phyloP scores from a whole-genome alignment of 2,888 invertebrate genomes.

The Sesamia inferens region DNA sequence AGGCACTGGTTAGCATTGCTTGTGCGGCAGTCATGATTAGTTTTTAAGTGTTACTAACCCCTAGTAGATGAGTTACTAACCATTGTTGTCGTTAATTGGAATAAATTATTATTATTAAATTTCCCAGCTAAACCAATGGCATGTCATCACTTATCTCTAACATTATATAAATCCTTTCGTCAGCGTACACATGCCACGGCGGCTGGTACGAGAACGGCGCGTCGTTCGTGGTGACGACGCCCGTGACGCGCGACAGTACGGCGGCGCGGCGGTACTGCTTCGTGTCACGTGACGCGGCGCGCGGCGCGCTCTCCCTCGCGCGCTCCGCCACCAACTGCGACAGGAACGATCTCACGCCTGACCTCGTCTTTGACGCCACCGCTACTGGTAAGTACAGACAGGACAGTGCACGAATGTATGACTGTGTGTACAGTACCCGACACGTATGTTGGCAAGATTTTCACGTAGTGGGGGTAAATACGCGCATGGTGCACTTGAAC shows the following conservation, averaged over 20 bases:
- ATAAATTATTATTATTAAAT: too few relatives aligned
- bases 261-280: slow-evolving; percentile 94
- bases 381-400: slow-evolving; percentile 90
- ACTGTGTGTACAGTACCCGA: not conserved
- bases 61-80: too few relatives aligned
- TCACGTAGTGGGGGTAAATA: too few relatives aligned
- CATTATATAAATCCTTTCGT: slow-evolving; percentile 31
- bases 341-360: slow-evolving; percentile 84
- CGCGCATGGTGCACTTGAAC: too few relatives aligned
- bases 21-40: too few relatives aligned
- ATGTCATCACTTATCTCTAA: not conserved
- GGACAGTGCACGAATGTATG: not conserved
- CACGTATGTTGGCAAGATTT: not conserved
- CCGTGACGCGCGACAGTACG: slow-evolving; percentile 91
- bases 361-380: slow-evolving; percentile 92
- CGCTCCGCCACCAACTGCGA: slow-evolving; percentile 92
- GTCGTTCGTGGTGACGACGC: slow-evolving; percentile 95
- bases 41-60: too few relatives aligned
- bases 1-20: too few relatives aligned
- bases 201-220: slow-evolving; percentile 97
- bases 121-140: not conserved
- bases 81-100: too few relatives aligned
- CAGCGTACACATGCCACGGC: slow-evolving; percentile 97
- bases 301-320: slow-evolving; percentile 88
- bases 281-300: slow-evolving; percentile 93